Conservation (phyloP, 2,888 invertebrate genomes). For the Sepioteuthis lessoniana region DNA sequence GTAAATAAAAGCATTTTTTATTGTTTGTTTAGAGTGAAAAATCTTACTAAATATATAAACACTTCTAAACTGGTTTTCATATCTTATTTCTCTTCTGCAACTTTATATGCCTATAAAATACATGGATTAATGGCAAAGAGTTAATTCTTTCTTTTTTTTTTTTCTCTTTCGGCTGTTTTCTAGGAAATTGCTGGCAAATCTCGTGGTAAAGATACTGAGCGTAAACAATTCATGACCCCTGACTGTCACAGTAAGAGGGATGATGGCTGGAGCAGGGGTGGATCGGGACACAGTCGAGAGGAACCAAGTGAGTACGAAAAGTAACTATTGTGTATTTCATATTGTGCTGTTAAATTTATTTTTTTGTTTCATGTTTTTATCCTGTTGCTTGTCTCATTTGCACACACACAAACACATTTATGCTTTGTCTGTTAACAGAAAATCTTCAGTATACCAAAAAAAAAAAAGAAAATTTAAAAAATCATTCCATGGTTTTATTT, state of each 20-base stretch:
- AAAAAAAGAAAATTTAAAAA: too few relatives aligned
- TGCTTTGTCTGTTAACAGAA: neutral
- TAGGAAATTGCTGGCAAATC: conserved; percentile 4
- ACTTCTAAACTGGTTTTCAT: too few relatives aligned
- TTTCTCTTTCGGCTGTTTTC: neutral
- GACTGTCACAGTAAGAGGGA: conserved; percentile 13
- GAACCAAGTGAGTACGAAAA: conserved; percentile 12
- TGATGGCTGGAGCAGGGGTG: conserved; percentile 33
- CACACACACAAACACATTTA: neutral
- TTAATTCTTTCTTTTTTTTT: too few relatives aligned
- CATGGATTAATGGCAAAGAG: neutral
- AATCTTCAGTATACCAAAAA: neutral
- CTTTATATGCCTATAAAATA: neutral
- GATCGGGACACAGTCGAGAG: neutral
- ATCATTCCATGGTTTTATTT: too few relatives aligned
- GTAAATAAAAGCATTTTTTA: too few relatives aligned
- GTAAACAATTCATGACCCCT: too few relatives aligned
- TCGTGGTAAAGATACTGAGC: neutral
- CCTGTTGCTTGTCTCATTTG: neutral
- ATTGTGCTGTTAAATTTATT: neutral
- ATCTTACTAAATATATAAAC: too few relatives aligned
- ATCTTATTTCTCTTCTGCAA: too few relatives aligned
- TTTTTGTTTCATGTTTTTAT: neutral
- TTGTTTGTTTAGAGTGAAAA: too few relatives aligned
- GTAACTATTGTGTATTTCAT: neutral